Percentiles rank a stretch among this genome's conserved stretches.
Evolutionary conservation across 1,140 invertebrate genomes (phyloP).

Genomic region (Aphis gossypii): DNA sequence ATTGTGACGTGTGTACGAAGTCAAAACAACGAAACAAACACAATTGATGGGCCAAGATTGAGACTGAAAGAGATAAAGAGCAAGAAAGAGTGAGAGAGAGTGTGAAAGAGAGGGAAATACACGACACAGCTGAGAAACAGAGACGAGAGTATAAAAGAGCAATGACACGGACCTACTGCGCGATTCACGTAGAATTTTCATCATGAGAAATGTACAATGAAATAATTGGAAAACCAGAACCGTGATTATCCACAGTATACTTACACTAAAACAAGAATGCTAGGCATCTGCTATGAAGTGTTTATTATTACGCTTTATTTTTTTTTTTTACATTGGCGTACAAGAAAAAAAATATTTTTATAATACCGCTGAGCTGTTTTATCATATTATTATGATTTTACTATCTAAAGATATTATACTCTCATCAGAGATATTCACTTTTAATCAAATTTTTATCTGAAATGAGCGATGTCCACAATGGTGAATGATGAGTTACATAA

Average conservation of each 20-base stretch:
- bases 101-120: neutral
- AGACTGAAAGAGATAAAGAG: neutral
- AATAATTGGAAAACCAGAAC: conserved; percentile 44
- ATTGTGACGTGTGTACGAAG: neutral
- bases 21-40: neutral
- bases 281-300: neutral
- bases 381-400: neutral
- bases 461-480: neutral
- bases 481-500: neutral
- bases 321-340: neutral
- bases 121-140: neutral
- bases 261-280: conserved; percentile 32
- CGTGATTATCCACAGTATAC: conserved; percentile 7
- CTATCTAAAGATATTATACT: neutral
- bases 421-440: neutral
- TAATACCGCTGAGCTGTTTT: too few species aligned
- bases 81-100: neutral
- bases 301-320: conserved; percentile 15
- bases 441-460: neutral
- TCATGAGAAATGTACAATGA: conserved; percentile 28
- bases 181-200: conserved; percentile 19
- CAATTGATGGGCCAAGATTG: neutral
- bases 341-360: neutral
- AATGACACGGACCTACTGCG: conserved; percentile 30
- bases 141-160: neutral